phyloP scores from a whole-genome alignment of 2,113 vertebrate species.

The Atractosteus spatula region DNA sequence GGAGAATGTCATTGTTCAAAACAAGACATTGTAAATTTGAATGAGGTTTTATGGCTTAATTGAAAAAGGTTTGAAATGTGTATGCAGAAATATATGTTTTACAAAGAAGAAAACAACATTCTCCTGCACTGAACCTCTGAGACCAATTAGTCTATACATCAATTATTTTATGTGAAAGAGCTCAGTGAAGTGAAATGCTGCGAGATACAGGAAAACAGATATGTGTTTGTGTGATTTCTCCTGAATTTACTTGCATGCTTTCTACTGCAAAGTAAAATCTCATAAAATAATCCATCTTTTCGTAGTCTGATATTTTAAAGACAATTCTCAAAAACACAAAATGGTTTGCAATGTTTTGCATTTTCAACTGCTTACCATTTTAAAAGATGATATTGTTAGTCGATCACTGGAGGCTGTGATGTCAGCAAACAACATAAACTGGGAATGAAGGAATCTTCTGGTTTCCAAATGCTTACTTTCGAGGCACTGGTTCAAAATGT shows the following conservation, averaged over 20 bases:
- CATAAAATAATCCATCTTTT: background rate
- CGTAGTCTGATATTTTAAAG: too few species aligned
- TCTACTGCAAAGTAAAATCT: background rate
- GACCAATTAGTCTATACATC: slow-evolving; percentile 54
- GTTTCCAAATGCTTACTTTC: too few species aligned
- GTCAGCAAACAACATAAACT: too few species aligned
- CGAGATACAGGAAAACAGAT: background rate
- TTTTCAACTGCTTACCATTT: too few species aligned
- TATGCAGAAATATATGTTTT: slow-evolving; percentile 4
- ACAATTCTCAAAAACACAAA: too few species aligned
- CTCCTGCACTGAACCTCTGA: slow-evolving; percentile 51
- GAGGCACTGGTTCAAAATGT: too few species aligned
- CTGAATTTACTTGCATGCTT: background rate
- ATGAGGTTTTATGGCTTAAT: background rate
- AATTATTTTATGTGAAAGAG: slow-evolving; percentile 15
- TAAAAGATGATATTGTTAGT: too few species aligned
- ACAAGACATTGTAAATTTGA: background rate
- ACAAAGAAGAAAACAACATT: slow-evolving; percentile 23
- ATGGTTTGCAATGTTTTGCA: too few species aligned
- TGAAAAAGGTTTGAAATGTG: background rate
- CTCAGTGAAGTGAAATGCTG: slow-evolving; percentile 14
- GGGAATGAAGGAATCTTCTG: too few species aligned
- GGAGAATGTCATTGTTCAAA: background rate
- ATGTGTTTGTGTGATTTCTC: background rate
- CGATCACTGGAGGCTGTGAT: too few species aligned